Conservation (phyloP, 1,140 invertebrate genomes). For the Drosophila hydei region DNA sequence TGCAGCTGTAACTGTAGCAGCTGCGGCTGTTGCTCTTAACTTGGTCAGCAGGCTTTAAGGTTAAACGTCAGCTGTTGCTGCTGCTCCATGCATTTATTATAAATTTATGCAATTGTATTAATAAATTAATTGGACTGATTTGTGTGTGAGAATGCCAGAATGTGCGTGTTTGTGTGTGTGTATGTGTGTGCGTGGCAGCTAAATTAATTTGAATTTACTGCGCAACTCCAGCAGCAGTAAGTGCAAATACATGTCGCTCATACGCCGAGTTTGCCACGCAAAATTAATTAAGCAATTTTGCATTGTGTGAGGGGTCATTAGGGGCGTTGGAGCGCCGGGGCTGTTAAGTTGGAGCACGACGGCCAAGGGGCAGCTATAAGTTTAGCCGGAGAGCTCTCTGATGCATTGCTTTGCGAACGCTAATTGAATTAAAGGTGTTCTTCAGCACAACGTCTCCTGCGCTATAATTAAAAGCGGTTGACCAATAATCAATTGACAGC, state of each 20-base stretch:
- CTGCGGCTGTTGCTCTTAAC: background rate
- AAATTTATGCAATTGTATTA: slow-evolving; percentile 25
- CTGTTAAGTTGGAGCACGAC: background rate
- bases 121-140: slow-evolving; percentile 42
- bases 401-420: slow-evolving; percentile 62
- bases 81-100: slow-evolving; percentile 7
- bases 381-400: slow-evolving; percentile 17
- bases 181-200: background rate
- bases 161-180: background rate
- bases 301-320: slow-evolving; percentile 5
- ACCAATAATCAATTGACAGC: slow-evolving; percentile 73
- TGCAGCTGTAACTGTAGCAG: slow-evolving; percentile 4
- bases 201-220: slow-evolving; percentile 51
- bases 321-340: no score
- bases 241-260: slow-evolving; percentile 47
- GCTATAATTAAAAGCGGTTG: slow-evolving; percentile 74
- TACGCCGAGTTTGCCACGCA: slow-evolving; percentile 27
- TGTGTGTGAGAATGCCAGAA: slow-evolving; percentile 1
- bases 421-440: slow-evolving; percentile 70
- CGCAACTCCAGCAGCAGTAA: slow-evolving; percentile 25
- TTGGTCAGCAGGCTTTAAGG: slow-evolving; percentile 10
- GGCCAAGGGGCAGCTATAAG: background rate
- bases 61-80: background rate
- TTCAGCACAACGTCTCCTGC: slow-evolving; percentile 9
- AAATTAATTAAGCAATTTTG: slow-evolving; percentile 58